Conservation (phyloP, 2,888 invertebrate genomes). For the Dasypolia templi region DNA sequence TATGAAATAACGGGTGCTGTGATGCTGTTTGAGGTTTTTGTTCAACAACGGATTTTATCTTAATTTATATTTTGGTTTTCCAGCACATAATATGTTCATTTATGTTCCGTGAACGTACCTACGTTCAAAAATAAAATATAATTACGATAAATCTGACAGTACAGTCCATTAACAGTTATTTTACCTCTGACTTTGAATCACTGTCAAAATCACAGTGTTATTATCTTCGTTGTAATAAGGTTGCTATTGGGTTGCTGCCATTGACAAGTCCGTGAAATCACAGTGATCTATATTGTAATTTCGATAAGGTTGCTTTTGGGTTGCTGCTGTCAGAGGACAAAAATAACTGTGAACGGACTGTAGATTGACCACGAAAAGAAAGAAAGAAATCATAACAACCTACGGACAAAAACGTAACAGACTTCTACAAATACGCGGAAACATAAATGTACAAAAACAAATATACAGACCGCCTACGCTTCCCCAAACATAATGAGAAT, state of each 20-base stretch:
- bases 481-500: conserved; percentile 10
- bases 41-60: neutral
- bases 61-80: neutral
- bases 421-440: neutral
- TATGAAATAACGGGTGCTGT: neutral
- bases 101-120: no score
- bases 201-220: no score
- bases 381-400: neutral
- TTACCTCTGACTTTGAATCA: no score
- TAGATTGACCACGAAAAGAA: neutral
- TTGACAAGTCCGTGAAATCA: no score
- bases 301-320: no score
- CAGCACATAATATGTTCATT: neutral
- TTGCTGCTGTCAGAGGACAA: no score
- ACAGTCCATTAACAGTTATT: no score
- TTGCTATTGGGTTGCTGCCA: no score
- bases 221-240: no score
- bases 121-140: neutral
- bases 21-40: neutral
- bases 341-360: neutral
- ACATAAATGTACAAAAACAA: conserved; percentile 8
- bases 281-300: no score
- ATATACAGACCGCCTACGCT: neutral
- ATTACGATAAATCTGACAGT: neutral
- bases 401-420: neutral